Percentiles rank a stretch among this genome's conserved stretches.
Conservation (phyloP, 2,113 vertebrate species). For the Dermatemys mawii region DNA sequence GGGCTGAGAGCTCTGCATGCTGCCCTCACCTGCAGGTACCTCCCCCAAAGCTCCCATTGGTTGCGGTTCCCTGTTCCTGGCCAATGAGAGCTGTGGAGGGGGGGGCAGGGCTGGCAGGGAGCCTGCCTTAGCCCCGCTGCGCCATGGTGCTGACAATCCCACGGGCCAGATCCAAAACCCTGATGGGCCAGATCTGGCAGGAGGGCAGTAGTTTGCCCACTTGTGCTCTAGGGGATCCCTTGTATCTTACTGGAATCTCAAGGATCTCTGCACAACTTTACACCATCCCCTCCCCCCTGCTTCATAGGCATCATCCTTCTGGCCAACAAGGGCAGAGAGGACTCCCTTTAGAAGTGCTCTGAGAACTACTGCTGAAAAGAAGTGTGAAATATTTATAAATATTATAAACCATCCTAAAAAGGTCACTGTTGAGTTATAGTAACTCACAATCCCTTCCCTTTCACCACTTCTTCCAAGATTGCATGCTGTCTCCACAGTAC, state of each 20-base stretch:
- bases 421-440: background rate
- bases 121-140: too few species aligned
- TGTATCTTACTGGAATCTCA: background rate
- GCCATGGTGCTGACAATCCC: too few species aligned
- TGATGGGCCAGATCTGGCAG: too few species aligned
- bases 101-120: too few species aligned
- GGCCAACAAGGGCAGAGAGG: background rate
- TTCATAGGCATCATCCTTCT: background rate
- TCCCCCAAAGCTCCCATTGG: too few species aligned
- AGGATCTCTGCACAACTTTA: background rate
- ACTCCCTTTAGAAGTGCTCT: background rate
- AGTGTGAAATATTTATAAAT: background rate
- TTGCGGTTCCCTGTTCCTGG: too few species aligned
- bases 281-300: background rate
- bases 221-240: background rate
- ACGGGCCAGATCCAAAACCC: too few species aligned
- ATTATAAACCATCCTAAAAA: background rate
- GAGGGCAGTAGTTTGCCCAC: too few species aligned
- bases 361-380: background rate
- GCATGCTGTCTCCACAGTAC: background rate
- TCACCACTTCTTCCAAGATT: background rate
- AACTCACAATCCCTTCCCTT: accelerated
- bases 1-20: too few species aligned
- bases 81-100: too few species aligned
- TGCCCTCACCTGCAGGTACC: too few species aligned